Evolutionary conservation across 1,140 invertebrate genomes (phyloP).

Genomic region (Paraescarpia echinospica): DNA sequence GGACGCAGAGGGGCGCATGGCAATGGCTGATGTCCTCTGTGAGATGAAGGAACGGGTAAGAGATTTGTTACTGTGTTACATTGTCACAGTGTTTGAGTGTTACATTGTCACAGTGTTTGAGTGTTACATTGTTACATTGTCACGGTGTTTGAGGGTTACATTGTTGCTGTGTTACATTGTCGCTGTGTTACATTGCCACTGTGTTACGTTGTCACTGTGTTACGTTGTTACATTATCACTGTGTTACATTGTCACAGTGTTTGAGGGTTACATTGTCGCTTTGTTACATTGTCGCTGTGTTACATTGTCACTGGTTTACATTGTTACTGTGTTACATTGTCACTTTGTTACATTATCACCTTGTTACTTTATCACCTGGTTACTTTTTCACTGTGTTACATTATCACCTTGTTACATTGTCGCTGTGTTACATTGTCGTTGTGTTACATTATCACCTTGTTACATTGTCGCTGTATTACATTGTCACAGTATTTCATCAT

Average conservation of each 20-base stretch:
- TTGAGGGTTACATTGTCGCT: not conserved
- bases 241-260: constrained; percentile 1
- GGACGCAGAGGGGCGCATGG: constrained; percentile 93
- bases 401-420: no score
- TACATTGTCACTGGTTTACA: not conserved
- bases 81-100: not conserved
- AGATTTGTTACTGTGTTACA: not conserved
- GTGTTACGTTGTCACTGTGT: not conserved
- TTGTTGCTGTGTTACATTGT: not conserved
- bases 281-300: not conserved
- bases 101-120: constrained; percentile 9
- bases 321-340: not conserved
- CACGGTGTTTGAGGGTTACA: no score
- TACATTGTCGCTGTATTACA: no score
- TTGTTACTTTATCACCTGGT: no score
- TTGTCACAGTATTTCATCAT: no score
- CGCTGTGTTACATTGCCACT: not conserved
- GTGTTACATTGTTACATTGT: not conserved
- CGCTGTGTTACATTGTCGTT: no score
- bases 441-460: no score
- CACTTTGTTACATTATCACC: no score
- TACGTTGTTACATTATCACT: not conserved
- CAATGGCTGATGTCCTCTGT: constrained; percentile 91
- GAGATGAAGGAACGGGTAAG: constrained; percentile 64
- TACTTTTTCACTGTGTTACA: no score